Conservation (phyloP, 2,797 vertebrate genomes). For the Enteromius fasciolatus region DNA sequence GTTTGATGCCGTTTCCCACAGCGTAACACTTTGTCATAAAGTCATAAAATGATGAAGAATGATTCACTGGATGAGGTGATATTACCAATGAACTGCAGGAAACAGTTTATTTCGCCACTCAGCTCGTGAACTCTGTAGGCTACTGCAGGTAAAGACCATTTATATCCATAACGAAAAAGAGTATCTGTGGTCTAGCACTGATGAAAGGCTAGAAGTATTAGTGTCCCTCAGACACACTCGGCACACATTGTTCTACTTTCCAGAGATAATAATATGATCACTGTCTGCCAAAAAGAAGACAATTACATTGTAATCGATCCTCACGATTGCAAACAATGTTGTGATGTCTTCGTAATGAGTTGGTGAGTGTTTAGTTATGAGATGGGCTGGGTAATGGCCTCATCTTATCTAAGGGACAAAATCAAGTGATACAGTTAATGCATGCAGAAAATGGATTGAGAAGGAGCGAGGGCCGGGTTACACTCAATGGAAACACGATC, state of each 20-base stretch:
- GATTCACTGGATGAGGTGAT: not conserved
- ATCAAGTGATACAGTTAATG: not conserved
- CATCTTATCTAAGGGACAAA: conserved; percentile 6
- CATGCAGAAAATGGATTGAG: not conserved
- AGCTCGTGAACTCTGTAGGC: not conserved
- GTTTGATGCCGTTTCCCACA: not conserved
- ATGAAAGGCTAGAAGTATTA: not conserved
- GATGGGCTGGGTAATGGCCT: not conserved
- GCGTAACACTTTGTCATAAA: not conserved
- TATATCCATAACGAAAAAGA: not conserved
- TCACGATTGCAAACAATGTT: not conserved
- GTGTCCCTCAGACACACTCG: not conserved
- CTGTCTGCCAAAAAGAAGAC: not conserved
- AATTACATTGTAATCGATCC: conserved; percentile 7
- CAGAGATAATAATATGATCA: conserved; percentile 4
- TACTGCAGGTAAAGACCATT: not conserved
- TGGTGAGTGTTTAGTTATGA: conserved; percentile 32
- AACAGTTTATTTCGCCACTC: not conserved
- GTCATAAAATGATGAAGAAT: not conserved
- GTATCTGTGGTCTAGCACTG: not conserved
- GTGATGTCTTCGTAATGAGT: conserved; percentile 22
- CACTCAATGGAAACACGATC: not conserved
- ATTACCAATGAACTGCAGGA: not conserved
- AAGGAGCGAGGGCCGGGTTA: not conserved
- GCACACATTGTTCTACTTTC: not conserved